These are phyloP conservation scores for Onthophagus sagittarius DNA, from an alignment of 2,888 invertebrate genomes.

Conservation along the genomic window DNA sequence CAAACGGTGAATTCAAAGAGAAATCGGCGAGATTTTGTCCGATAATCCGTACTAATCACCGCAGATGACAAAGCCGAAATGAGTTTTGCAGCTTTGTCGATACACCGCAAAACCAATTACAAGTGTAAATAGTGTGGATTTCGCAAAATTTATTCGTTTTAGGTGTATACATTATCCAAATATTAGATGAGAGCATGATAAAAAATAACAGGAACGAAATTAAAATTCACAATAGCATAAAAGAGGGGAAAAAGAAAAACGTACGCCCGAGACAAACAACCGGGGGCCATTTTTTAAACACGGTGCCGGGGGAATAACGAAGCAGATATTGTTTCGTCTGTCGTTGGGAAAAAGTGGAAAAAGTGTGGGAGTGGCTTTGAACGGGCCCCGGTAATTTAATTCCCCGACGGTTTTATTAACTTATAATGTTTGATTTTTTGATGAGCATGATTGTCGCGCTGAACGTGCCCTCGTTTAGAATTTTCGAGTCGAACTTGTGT, in stretches of 20 bases:
- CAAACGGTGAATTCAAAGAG: background rate
- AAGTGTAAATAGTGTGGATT: background rate
- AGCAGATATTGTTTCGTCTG: conserved; percentile 17
- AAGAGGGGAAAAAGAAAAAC: conserved; percentile 4
- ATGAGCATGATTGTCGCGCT: conserved; percentile 18
- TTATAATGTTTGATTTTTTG: conserved; percentile 20
- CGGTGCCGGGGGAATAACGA: conserved; percentile 10
- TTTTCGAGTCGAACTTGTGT: conserved; percentile 6
- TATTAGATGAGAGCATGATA: background rate
- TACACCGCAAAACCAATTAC: background rate
- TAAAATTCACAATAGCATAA: background rate
- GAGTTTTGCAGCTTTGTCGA: background rate
- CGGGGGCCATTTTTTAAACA: conserved; percentile 12
- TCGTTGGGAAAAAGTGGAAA: conserved; percentile 1
- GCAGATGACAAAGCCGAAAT: background rate
- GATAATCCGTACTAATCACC: background rate
- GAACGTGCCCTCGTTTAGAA: conserved; percentile 10
- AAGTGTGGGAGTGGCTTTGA: conserved; percentile 2
- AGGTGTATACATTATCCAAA: background rate
- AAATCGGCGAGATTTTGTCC: background rate
- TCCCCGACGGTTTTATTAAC: conserved; percentile 13
- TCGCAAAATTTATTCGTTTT: background rate
- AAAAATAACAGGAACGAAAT: background rate
- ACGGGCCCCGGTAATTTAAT: conserved; percentile 14
- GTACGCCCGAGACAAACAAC: conserved; percentile 5